Evolutionary conservation across 2,797 vertebrate species (phyloP).

Genomic region (Cygnus olor): DNA sequence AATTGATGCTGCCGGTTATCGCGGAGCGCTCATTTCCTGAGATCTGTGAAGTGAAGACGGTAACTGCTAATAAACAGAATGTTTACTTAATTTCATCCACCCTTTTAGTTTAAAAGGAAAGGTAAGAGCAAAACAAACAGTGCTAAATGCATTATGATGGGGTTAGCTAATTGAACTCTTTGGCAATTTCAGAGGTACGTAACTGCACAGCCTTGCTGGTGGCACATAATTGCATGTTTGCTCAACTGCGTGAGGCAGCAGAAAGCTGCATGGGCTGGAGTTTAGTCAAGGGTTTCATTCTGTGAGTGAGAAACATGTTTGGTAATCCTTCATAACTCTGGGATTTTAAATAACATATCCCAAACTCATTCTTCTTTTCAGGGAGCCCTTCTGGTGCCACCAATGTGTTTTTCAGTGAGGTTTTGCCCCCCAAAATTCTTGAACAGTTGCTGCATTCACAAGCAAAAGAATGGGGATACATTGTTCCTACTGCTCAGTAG

Average conservation of each 20-base stretch:
- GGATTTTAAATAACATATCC: neutral
- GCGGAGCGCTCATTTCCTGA: neutral
- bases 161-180: conserved; percentile 48
- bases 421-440: neutral
- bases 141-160: conserved; percentile 1
- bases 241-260: neutral
- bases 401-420: neutral
- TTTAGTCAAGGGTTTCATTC: neutral
- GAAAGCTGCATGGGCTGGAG: neutral
- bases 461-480: neutral
- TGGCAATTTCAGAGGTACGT: neutral
- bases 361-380: neutral
- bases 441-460: neutral
- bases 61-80: neutral
- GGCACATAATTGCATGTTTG: neutral
- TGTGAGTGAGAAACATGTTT: neutral
- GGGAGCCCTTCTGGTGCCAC: neutral
- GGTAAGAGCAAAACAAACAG: conserved; percentile 25
- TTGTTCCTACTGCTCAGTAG: neutral
- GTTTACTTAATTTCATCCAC: conserved; percentile 26
- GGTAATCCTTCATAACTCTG: neutral
- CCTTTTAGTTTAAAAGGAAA: conserved; percentile 21
- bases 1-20: neutral
- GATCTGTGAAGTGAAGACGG: neutral
- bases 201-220: neutral